Base-by-base conservation (phyloP, 2,888 invertebrate species). In the Patella depressa region DNA sequence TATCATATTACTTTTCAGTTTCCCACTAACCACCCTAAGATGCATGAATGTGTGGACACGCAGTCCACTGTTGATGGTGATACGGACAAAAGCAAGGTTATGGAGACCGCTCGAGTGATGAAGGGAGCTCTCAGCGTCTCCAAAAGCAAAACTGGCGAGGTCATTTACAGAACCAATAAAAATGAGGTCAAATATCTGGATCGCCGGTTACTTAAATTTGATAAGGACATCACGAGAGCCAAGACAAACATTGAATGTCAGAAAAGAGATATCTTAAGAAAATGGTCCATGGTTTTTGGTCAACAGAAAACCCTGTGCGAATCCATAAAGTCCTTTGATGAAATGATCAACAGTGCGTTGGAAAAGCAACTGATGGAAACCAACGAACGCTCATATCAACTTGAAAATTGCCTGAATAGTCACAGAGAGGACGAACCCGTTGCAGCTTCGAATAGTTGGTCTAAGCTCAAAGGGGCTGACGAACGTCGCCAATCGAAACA, bases 71-170 rank as follows among this genome's bases (percentile, higher is more conserved):
- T 82, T 19, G 83, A 82, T 54, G 83, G 75, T 14, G 82, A 75
- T 72, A 81, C 81, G 17, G 83, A 82, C 77, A 84, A 83, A 73
- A 80, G 79, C 11, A 86, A 84, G 77, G 84, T 83, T 3, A 70
- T 85, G 24, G 82, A 84, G 45, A 85, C 86, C 73, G 83, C 85
- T n/a, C 80, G 81, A 29, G 85, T 86, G 0, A 83, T 86, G 84
- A 86, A 85, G 74, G 87, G 86, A 2, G 86, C 86, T 15, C 80
- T 87, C 4, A 86, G 86, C 77, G 80, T 85, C 75, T 87, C 87
- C 7, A 84, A 84, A 65, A 86, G 86, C 74, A 82, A 82, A 70
- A 84, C 87, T 4, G 87, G 87, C 1, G 86, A 87, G 54, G 85
- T 84, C 17, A 85, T 85, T 45, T 86, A 82, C 73, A 82, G 84